A percentile compares a stretch with the other conserved stretches of the same genome.
These are phyloP conservation scores for Polypterus senegalus DNA, from an alignment of 2,113 vertebrate species.

Conservation along the genomic window DNA sequence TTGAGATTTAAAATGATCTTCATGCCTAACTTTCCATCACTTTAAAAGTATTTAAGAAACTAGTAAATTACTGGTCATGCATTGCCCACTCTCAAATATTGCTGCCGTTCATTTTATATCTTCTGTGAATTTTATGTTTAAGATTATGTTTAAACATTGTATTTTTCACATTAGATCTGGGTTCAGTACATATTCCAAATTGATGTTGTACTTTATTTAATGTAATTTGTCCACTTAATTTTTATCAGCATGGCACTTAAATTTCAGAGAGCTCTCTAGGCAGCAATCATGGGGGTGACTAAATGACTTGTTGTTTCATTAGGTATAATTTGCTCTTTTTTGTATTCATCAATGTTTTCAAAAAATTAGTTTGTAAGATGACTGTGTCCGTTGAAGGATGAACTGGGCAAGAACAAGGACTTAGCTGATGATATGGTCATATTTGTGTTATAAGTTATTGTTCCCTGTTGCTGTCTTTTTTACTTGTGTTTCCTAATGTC, in stretches of 20 bases:
- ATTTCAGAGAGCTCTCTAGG: too few relatives aligned
- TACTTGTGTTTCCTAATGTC: constrained; percentile 32
- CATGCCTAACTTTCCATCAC: too few relatives aligned
- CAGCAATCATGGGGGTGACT: too few relatives aligned
- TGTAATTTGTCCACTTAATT: neutral
- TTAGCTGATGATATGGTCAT: constrained; percentile 4
- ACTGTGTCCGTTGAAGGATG: neutral
- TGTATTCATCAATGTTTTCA: neutral
- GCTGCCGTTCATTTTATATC: too few relatives aligned
- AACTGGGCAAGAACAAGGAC: neutral
- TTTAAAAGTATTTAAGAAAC: too few relatives aligned
- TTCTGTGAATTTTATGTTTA: too few relatives aligned
- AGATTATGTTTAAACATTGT: too few relatives aligned
- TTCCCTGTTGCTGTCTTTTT: constrained; percentile 30
- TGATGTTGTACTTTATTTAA: neutral
- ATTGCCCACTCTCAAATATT: too few relatives aligned
- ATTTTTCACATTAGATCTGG: too few relatives aligned
- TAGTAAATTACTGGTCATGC: too few relatives aligned
- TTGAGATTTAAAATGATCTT: too few relatives aligned
- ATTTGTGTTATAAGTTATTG: neutral
- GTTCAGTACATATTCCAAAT: too few relatives aligned
- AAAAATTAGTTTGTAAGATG: neutral
- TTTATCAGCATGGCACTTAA: neutral
- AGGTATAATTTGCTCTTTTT: neutral
- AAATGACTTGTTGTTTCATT: neutral